These are phyloP conservation scores for Lepus timidus DNA, from an alignment of 2,113 vertebrate species.

Conservation along the genomic window DNA sequence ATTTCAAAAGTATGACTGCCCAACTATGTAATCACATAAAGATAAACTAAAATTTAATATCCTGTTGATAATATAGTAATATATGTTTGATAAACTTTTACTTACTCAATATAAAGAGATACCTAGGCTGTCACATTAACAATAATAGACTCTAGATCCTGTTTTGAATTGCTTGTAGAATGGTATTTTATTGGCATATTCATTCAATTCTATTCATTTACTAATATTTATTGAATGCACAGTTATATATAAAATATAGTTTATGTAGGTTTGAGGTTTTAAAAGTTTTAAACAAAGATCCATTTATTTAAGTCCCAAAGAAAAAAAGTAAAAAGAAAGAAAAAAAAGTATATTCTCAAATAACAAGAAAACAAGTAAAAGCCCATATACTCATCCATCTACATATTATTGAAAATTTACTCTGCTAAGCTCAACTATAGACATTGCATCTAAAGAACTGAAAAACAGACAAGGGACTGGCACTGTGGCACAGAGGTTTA, in stretches of 20 bases:
- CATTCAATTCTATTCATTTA: too few species aligned
- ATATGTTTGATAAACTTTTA: background rate
- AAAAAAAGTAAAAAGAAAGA: background rate
- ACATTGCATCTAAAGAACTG: background rate
- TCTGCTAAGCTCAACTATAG: background rate
- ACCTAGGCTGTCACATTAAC: background rate
- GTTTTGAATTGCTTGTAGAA: too few species aligned
- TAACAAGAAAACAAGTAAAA: background rate
- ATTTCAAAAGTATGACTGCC: background rate
- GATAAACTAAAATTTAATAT: constrained; percentile 14
- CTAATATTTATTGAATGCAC: background rate
- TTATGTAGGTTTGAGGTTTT: background rate
- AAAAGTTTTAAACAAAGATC: background rate
- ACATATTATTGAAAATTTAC: background rate
- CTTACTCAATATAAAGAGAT: background rate
- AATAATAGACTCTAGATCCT: background rate
- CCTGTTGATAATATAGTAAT: background rate
- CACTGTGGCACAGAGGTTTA: too few species aligned
- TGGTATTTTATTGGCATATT: too few species aligned
- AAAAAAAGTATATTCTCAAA: background rate
- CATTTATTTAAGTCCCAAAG: background rate
- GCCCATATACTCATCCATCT: background rate
- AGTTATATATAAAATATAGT: background rate
- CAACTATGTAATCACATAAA: background rate
- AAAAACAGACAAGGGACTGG: background rate